phyloP scores from a whole-genome alignment of 2,888 invertebrate genomes.

The Platycheirus rosarum region DNA sequence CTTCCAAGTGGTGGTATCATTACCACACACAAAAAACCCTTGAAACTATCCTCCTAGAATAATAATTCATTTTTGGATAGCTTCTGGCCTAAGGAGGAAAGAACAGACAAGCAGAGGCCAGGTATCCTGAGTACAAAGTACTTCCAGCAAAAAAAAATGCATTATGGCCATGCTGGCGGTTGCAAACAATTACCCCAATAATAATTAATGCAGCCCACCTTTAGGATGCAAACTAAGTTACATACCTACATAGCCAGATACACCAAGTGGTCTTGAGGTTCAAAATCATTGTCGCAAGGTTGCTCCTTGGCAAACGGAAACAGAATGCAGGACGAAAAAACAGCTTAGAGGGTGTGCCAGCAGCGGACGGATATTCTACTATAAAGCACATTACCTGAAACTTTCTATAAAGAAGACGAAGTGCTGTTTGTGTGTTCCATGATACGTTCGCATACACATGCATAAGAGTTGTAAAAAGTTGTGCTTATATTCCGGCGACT shows the following conservation, averaged over 20 bases:
- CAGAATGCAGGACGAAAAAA: neutral
- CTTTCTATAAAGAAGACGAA: conserved; percentile 30
- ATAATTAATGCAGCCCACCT: conserved; percentile 54
- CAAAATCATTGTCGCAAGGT: conserved; percentile 48
- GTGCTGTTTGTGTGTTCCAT: conserved; percentile 15
- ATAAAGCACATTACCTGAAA: conserved; percentile 36
- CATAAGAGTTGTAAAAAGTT: conserved; percentile 23
- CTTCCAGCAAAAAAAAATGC: conserved; percentile 17
- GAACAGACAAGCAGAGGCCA: conserved; percentile 12
- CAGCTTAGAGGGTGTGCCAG: neutral
- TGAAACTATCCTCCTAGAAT: conserved; percentile 21
- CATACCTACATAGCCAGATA: conserved; percentile 13
- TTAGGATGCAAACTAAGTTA: conserved; percentile 38
- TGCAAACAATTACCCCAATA: conserved; percentile 53
- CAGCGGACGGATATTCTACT: conserved; percentile 9
- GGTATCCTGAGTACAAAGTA: neutral
- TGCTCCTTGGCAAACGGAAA: neutral
- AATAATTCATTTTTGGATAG: conserved; percentile 39
- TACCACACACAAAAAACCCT: neutral
- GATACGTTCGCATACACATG: conserved; percentile 20
- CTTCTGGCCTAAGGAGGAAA: conserved; percentile 13
- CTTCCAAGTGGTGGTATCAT: conserved; percentile 7
- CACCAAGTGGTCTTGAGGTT: conserved; percentile 38
- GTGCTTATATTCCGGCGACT: conserved; percentile 56
- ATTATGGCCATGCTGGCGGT: conserved; percentile 33